Evolutionary conservation across 1,140 invertebrate genomes (phyloP), one percentile per base, ranked within the genome.

Genomic region (Theocolax elegans): DNA sequence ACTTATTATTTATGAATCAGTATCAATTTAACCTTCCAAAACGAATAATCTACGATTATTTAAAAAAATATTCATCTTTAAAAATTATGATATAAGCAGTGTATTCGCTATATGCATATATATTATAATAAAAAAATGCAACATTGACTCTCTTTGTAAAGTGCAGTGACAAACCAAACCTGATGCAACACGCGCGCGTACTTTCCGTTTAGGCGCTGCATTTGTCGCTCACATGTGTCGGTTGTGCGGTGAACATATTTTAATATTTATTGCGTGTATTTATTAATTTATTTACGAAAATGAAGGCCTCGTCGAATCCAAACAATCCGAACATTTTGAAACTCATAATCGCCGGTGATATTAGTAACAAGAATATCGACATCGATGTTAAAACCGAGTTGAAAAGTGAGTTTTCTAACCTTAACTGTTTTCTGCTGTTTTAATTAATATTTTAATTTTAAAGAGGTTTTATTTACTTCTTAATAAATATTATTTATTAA

Each of bases 301-400:
- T 92, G 90, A 90, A 88, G 70, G 86, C 92, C 59, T 87, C 87
- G 69, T 90, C 90, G 40, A 92, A 93, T 77, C 87, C 91, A 74
- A 90, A 89, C 72, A 93, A 93, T 86, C 91, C 91, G 7, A 88
- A 91, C 27, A 88, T 89, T 4, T 81, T 93, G 64, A 93, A 94
- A 78, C 74, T 93, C 66, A 74, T 92, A 19, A 86, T 93, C 70
- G 89, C 89, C 51, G 88, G 89, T 1, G 91, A 91, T 77, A 85
- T 91, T 74, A 85, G 87, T 0, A 85, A 54, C 27, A 42, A 51
- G 17, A 17, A 66, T 3, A 8, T 71, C 0, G 12, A 4, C 0
- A n/a, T 71, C 35, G 54, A 71, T 6, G 17, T 59, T 8, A 66
- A 56, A 31, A 23, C 15, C n/a, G 69, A 71, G 25, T 8, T 31